Evolutionary conservation across 2,113 vertebrate genomes (phyloP).

Genomic region (Orientallactaga bullata): DNA sequence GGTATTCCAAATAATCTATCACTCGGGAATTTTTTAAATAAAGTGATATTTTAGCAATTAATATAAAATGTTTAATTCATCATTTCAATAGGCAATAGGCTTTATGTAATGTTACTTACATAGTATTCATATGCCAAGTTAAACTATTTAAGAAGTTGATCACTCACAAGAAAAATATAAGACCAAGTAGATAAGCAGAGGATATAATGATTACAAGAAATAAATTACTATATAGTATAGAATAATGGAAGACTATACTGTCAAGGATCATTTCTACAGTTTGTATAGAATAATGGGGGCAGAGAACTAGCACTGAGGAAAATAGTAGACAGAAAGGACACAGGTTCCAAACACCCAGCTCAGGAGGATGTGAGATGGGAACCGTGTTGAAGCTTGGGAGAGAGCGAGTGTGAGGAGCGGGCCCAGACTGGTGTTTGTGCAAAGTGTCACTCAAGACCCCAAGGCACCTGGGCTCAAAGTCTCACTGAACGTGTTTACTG

Average conservation of each 20-base stretch:
- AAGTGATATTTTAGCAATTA: slow-evolving; percentile 44
- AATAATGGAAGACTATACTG: neutral
- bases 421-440: fast-evolving
- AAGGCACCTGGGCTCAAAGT: neutral
- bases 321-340: fast-evolving
- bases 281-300: neutral
- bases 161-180: neutral
- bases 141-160: slow-evolving; percentile 6
- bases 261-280: too few relatives aligned
- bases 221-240: too few relatives aligned
- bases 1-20: slow-evolving; percentile 10
- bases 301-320: too few relatives aligned
- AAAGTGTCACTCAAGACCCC: too few relatives aligned
- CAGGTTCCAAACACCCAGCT: fast-evolving
- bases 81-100: slow-evolving; percentile 15
- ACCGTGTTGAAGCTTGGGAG: fast-evolving
- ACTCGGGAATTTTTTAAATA: slow-evolving; percentile 43
- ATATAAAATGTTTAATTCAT: slow-evolving; percentile 55
- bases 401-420: neutral
- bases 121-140: neutral
- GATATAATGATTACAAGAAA: neutral
- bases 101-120: neutral
- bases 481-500: neutral
- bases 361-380: fast-evolving
- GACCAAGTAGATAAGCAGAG: neutral